phyloP scores from a whole-genome alignment of 1,140 invertebrate genomes.

The Hesperophylax magnus region DNA sequence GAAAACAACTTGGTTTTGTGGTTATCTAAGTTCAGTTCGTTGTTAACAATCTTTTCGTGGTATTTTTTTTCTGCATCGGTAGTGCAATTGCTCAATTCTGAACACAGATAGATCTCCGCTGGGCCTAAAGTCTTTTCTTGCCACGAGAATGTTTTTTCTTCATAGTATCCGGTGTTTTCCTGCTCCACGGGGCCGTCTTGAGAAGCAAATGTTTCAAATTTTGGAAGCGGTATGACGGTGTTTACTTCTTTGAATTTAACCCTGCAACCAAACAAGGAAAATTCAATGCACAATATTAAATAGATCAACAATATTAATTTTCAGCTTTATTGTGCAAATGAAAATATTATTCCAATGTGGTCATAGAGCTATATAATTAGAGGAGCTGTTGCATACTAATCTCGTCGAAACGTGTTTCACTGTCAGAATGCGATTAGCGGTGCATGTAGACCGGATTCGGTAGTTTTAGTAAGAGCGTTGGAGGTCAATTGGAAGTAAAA shows the following conservation, averaged over 20 bases:
- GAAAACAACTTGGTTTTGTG: conserved; percentile 60
- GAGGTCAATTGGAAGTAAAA: too few species aligned
- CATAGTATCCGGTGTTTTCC: conserved; percentile 53
- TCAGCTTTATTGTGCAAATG: too few species aligned
- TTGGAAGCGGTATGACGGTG: conserved; percentile 62
- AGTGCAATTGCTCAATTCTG: conserved; percentile 60
- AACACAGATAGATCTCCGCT: conserved; percentile 62
- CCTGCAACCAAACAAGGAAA: conserved; percentile 53
- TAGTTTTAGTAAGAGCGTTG: too few species aligned
- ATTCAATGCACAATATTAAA: too few species aligned
- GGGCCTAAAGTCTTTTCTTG: conserved; percentile 65
- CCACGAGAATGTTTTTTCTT: conserved; percentile 65
- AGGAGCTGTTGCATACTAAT: too few species aligned
- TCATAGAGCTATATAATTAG: too few species aligned
- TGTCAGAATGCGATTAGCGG: too few species aligned
- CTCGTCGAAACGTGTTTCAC: too few species aligned
- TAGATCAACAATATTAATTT: too few species aligned
- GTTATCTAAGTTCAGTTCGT: conserved; percentile 57
- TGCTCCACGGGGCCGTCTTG: conserved; percentile 54
- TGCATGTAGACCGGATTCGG: too few species aligned
- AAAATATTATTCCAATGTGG: too few species aligned
- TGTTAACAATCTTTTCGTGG: conserved; percentile 60
- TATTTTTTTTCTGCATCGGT: conserved; percentile 61
- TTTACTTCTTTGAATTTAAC: conserved; percentile 63
- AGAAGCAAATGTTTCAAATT: conserved; percentile 62